Base-by-base conservation (phyloP, 2,888 invertebrate species). In the Fragum whitleyi region DNA sequence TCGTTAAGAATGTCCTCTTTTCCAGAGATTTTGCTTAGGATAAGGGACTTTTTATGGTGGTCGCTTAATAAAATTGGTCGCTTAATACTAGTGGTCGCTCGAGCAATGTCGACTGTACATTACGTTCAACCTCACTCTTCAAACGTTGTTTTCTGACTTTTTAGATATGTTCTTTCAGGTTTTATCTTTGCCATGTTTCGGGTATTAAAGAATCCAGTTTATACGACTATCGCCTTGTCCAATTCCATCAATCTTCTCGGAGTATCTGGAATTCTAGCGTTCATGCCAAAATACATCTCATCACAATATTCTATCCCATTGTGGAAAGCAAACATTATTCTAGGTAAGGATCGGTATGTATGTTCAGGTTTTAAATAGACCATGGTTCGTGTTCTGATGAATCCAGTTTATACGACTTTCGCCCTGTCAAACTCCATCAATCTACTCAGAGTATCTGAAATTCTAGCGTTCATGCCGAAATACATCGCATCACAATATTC, bases 221-320 rank as follows among this genome's bases (percentile, higher is more conserved):
- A 80, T 61, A 11, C 82, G 26, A 28, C 74, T 0, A 42, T 87
- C 9, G 47, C 70, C 0, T 1, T 68, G 16, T 81, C 85, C 1
- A 59, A 65, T n/a, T 78, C 77, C 26, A 36, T 85, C 19, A 79
- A 83, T n/a, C 19, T 86, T 0, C 42, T 88, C 9, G 85, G 83
- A 9, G 74, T 86, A 5, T 77, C 81, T 0, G 89, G 87, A 0
- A 67, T 69, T 11, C n/a, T 61, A 11, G 42, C 87, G 0, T 89
- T 89, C 74, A 71, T 84, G 21, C 84, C 89, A 9, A 89, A 89
- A 62, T 89, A 87, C 62, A 62, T 89, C 1, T 79, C 87, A 42
- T 71, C 78, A 16, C 89, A 89, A 62, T 89, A 85, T 55, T 74
- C 73, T n/a, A 69, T 86, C 3, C 87, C 87, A 1, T 72, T 87